Evolutionary conservation across 1,140 invertebrate genomes (phyloP), one percentile per base, ranked within the genome.

Genomic region (Diuraphis noxia): DNA sequence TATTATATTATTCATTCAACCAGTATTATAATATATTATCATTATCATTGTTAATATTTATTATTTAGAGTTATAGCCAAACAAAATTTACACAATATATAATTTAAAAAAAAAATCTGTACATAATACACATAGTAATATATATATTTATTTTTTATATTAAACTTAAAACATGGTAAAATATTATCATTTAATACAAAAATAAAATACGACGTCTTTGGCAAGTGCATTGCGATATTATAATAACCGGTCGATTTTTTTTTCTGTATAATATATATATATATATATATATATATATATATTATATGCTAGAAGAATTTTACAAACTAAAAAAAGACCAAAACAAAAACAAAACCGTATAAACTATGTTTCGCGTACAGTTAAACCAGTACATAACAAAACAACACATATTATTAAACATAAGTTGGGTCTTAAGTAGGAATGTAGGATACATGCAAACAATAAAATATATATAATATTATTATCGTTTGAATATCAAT

Each of bases 201-300:
- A 63, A 88, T 88, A 88, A 63, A 56, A n/a, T 40, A 63, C 38
- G 86, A 63, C 49, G 52, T 88, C 86, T 88, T 88, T 88, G 86
- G 86, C 86, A 88, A 88, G 56, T 86, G 85, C 46, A 52, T 86
- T 63, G 63, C 25, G 36, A 38, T 63, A 63, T 10, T 23, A 49
- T 52, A n/a, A 72, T n/a, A n/a, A 63, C n/a, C 86, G 85, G 43
- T 49, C 34, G 43, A 85, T 49, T 85, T 85, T 21, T 30, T 38
- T 52, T 25, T 7, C 23, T 49, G 3, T 56, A 5, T 56, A 0
- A n/a, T 77, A 77, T 34, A 56, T 56, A 30, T 56, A 56, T 30
- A 77, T 77, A 77, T 34, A 77, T 30, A 82, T 40, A 82, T 40
- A 82, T 43, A 43, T 40, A 40, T 36, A 82, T 82, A 82, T 25